Percentiles rank a stretch among this genome's conserved stretches.
These are phyloP conservation scores for Hermaeophaga mercurialis DNA, from an alignment of 2,888 invertebrate species.

Conservation along the genomic window DNA sequence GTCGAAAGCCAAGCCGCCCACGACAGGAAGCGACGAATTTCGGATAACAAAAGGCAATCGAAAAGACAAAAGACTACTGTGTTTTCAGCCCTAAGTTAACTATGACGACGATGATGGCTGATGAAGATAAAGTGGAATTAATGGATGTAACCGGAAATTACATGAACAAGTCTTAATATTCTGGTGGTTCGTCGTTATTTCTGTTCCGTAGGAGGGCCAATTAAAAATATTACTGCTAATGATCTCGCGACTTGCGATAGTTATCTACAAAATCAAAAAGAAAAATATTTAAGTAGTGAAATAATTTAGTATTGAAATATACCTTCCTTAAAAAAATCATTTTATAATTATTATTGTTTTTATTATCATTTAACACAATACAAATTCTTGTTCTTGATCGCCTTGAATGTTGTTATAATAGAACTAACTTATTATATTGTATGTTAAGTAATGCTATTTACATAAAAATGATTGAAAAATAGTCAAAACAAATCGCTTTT, in stretches of 20 bases:
- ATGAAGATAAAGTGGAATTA: conserved; percentile 31
- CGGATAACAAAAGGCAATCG: conserved; percentile 30
- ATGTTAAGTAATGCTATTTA: too few relatives aligned
- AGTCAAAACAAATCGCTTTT: not conserved
- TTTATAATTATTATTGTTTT: too few relatives aligned
- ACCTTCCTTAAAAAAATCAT: too few relatives aligned
- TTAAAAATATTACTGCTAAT: conserved; percentile 14
- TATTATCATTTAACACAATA: too few relatives aligned
- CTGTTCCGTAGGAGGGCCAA: conserved; percentile 8
- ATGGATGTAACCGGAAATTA: conserved; percentile 30
- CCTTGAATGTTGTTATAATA: too few relatives aligned
- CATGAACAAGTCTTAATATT: conserved; percentile 24
- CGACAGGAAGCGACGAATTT: conserved; percentile 31
- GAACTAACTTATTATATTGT: too few relatives aligned
- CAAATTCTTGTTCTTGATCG: too few relatives aligned
- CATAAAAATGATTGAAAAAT: not conserved
- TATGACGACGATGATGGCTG: conserved; percentile 19
- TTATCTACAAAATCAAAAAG: too few relatives aligned
- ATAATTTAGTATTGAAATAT: too few relatives aligned
- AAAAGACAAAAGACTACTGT: conserved; percentile 30
- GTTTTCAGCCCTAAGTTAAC: conserved; percentile 16
- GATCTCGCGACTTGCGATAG: too few relatives aligned
- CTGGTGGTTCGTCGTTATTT: not conserved
- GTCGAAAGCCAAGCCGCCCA: conserved; percentile 22
- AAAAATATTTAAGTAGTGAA: too few relatives aligned